Percentiles rank a stretch among this genome's conserved stretches.
Evolutionary conservation across 2,113 vertebrate genomes (phyloP).

Genomic region (Ancistrus triradiatus): DNA sequence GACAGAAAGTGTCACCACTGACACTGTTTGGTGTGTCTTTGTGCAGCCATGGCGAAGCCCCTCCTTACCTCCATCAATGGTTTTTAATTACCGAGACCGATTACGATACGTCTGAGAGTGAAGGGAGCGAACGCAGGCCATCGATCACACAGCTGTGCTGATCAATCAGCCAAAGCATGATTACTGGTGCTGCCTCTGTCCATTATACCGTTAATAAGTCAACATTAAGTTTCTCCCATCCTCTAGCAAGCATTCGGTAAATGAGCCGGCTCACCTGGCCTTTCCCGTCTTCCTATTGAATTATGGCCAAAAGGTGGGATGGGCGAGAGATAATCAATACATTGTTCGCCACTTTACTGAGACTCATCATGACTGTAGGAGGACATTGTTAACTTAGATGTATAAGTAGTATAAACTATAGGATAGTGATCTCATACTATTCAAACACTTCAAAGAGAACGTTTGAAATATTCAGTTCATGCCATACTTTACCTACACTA

Average conservation of each 20-base stretch:
- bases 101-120: constrained; percentile 49
- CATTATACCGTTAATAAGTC: constrained; percentile 51
- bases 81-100: constrained; percentile 54
- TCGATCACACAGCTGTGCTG: constrained; percentile 48
- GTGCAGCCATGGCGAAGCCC: constrained; percentile 10
- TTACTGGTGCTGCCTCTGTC: constrained; percentile 49
- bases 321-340: too few species aligned
- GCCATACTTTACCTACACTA: too few species aligned
- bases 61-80: constrained; percentile 35
- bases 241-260: constrained; percentile 25
- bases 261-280: constrained; percentile 16
- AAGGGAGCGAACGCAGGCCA: constrained; percentile 44
- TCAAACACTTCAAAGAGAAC: too few species aligned
- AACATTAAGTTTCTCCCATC: constrained; percentile 38
- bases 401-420: too few species aligned
- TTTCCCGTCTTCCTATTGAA: constrained; percentile 7
- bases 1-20: constrained; percentile 3
- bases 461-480: too few species aligned
- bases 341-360: too few species aligned
- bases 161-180: constrained; percentile 51
- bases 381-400: too few species aligned
- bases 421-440: too few species aligned
- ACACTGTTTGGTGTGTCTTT: constrained; percentile 22
- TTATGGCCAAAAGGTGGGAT: constrained; percentile 5
- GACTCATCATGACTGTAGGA: too few species aligned